Conservation (phyloP, 2,113 vertebrate genomes). For the Romanogobio albipinnatus region DNA sequence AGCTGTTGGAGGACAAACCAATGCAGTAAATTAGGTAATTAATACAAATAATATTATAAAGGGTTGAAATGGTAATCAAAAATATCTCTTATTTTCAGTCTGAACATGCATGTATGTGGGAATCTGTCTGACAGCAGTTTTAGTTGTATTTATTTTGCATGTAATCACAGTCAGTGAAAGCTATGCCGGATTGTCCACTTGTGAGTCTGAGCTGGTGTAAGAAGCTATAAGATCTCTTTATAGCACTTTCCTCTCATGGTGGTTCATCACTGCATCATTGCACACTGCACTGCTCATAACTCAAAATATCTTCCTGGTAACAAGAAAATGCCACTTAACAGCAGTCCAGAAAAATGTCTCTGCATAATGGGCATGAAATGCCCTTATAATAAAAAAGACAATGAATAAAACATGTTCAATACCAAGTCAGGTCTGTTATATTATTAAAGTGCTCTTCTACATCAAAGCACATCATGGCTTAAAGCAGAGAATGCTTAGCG, state of each 20-base stretch:
- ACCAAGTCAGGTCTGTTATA: constrained; percentile 52
- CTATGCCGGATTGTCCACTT: not conserved
- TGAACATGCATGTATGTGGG: not conserved
- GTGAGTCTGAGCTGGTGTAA: not conserved
- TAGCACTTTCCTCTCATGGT: not conserved
- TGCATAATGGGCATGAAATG: constrained; percentile 21
- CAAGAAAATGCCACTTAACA: constrained; percentile 45
- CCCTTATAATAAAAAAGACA: constrained; percentile 36
- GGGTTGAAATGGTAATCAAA: constrained; percentile 1
- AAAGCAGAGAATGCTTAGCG: constrained; percentile 22
- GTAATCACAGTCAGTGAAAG: not conserved
- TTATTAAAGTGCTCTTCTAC: constrained; percentile 59
- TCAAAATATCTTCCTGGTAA: not conserved
- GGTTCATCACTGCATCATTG: not conserved
- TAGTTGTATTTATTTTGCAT: not conserved
- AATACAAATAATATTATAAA: too few species aligned
- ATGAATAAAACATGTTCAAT: constrained; percentile 62
- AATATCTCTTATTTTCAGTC: not conserved
- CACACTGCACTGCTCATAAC: not conserved
- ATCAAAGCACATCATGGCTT: constrained; percentile 52
- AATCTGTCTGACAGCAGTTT: not conserved
- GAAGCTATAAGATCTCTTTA: not conserved
- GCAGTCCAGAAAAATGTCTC: constrained; percentile 40
- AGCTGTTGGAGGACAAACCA: constrained; percentile 12
- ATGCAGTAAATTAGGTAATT: not conserved